phyloP scores from a whole-genome alignment of 2,888 invertebrate genomes.

The Amphiduros pacificus region DNA sequence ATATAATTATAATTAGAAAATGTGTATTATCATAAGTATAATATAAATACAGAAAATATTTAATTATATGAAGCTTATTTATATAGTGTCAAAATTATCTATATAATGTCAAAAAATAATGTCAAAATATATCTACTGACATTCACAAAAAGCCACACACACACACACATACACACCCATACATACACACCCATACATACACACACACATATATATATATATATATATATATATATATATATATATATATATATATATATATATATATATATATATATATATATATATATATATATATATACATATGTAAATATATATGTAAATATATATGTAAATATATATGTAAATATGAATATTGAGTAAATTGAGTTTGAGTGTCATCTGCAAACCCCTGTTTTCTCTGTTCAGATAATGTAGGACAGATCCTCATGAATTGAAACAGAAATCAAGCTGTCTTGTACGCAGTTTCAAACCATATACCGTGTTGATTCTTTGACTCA shows the following conservation, averaged over 20 bases:
- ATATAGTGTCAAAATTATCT: too few species aligned
- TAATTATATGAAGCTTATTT: too few species aligned
- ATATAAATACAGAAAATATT: too few species aligned
- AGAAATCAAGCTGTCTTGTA: too few species aligned
- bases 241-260: constrained; percentile 9
- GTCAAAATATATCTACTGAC: too few species aligned
- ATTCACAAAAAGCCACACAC: neutral
- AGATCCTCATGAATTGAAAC: too few species aligned
- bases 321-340: constrained; percentile 2
- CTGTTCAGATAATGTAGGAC: too few species aligned
- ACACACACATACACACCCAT: neutral
- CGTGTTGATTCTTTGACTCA: too few species aligned
- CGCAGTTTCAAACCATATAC: too few species aligned
- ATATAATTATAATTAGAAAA: too few species aligned
- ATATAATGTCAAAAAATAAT: too few species aligned
- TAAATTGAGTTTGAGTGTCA: neutral
- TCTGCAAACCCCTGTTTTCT: neutral
- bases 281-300: neutral
- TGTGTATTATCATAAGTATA: too few species aligned
- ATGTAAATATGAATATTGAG: neutral
- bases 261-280: constrained; percentile 8
- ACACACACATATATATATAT: constrained; percentile 1
- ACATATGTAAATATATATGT: neutral
- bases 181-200: neutral
- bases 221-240: constrained; percentile 2